phyloP scores from a whole-genome alignment of 1,140 invertebrate genomes.

The Atta texana region DNA sequence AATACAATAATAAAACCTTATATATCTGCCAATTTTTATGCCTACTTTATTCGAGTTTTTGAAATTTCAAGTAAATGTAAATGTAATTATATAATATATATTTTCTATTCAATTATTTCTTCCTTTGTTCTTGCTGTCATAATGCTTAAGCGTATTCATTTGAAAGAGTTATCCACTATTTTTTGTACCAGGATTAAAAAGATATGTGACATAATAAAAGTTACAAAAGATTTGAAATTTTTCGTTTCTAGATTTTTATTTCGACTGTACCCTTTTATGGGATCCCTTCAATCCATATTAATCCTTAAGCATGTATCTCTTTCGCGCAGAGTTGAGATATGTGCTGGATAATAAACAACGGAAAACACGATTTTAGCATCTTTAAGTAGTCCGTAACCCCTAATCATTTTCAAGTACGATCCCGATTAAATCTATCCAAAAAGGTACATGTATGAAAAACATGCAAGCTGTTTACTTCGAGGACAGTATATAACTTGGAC shows the following conservation, averaged over 20 bases:
- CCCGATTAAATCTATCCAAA: constrained; percentile 31
- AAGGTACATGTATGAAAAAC: constrained; percentile 1
- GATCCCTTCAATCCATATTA: constrained; percentile 27
- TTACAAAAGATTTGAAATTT: background rate
- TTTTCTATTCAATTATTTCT: background rate
- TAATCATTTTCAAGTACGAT: constrained; percentile 54
- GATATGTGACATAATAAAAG: background rate
- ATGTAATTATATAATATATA: background rate
- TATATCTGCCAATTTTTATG: background rate
- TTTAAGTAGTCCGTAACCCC: constrained; percentile 45
- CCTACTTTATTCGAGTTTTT: background rate
- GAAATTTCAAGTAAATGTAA: background rate
- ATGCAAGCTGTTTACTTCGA: constrained; percentile 34
- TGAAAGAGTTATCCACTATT: background rate
- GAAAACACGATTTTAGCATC: constrained; percentile 56
- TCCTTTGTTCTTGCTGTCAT: background rate
- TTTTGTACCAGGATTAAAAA: background rate
- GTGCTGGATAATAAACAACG: constrained; percentile 58
- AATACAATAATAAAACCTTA: background rate
- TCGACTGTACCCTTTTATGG: constrained; percentile 49
- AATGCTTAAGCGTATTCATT: background rate
- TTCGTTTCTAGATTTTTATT: constrained; percentile 22
- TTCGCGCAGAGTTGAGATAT: constrained; percentile 49
- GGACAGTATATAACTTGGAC: constrained; percentile 7
- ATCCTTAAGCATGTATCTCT: constrained; percentile 43